Conservation (phyloP, 2,888 invertebrate species). For the Gastrophysa polygoni region DNA sequence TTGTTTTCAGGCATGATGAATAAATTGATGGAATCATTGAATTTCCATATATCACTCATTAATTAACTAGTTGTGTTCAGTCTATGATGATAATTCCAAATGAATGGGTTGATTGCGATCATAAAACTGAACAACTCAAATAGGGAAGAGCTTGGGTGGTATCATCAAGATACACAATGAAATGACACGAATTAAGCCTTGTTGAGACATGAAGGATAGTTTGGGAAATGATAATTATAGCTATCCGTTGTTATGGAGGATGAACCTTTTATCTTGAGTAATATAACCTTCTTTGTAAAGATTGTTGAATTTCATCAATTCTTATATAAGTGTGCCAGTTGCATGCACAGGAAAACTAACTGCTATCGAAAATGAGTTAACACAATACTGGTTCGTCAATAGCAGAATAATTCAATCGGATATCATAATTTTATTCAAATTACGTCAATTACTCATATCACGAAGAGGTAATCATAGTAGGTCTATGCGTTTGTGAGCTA, state of each 20-base stretch:
- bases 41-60: neutral
- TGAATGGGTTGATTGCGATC: neutral
- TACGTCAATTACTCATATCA: neutral
- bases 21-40: neutral
- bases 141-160: neutral
- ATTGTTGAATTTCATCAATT: too few species aligned
- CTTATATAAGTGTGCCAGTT: neutral
- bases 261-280: too few species aligned
- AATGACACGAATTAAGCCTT: neutral
- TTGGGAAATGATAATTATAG: neutral
- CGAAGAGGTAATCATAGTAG: neutral
- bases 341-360: neutral
- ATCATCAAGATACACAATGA: neutral
- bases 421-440: constrained; percentile 14
- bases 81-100: neutral
- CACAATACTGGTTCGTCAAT: neutral
- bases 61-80: neutral
- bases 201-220: too few species aligned
- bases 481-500: neutral
- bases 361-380: neutral
- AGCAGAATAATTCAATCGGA: neutral
- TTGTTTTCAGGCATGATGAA: neutral
- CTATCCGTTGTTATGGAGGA: too few species aligned
- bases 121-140: neutral
- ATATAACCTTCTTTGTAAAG: too few species aligned